Evolutionary conservation across 2,888 invertebrate genomes (phyloP).

Genomic region (Pterostichus madidus): DNA sequence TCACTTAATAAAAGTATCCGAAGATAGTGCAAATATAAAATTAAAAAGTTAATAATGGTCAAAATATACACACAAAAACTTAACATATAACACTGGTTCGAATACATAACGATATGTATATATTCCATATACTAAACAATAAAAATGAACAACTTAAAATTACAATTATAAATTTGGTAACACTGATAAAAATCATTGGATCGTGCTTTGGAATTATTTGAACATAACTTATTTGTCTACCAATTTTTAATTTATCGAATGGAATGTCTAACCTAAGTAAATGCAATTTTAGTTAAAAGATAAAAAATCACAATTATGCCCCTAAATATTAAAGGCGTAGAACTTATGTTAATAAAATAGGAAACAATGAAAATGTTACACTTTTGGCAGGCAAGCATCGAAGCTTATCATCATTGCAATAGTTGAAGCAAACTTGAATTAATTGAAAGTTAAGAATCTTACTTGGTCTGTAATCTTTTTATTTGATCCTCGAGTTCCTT

Average conservation of each 20-base stretch:
- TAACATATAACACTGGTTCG: background rate
- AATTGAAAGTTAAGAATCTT: conserved; percentile 40
- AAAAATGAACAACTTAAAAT: conserved; percentile 71
- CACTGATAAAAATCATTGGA: conserved; percentile 58
- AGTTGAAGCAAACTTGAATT: conserved; percentile 67
- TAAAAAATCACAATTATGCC: conserved; percentile 57
- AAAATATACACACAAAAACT: conserved; percentile 45
- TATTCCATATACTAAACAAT: conserved; percentile 73
- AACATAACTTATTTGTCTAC: conserved; percentile 22
- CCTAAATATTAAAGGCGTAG: conserved; percentile 58
- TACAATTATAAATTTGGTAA: conserved; percentile 55
- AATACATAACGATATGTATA: conserved; percentile 74
- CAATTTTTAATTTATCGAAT: background rate
- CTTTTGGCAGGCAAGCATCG: conserved; percentile 63
- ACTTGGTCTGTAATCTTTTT: conserved; percentile 79
- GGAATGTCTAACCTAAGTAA: conserved; percentile 54
- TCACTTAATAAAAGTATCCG: conserved; percentile 29
- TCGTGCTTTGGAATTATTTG: conserved; percentile 55
- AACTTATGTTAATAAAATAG: conserved; percentile 51
- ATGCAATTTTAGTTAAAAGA: conserved; percentile 61
- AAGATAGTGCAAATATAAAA: conserved; percentile 55
- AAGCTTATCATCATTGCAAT: conserved; percentile 51
- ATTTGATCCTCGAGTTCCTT: conserved; percentile 89
- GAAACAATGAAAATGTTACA: conserved; percentile 38
- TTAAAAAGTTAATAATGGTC: conserved; percentile 23